A percentile compares a stretch with the other conserved stretches of the same genome.
Conservation (phyloP, 2,888 invertebrate species). For the Antheraea yamamai region DNA sequence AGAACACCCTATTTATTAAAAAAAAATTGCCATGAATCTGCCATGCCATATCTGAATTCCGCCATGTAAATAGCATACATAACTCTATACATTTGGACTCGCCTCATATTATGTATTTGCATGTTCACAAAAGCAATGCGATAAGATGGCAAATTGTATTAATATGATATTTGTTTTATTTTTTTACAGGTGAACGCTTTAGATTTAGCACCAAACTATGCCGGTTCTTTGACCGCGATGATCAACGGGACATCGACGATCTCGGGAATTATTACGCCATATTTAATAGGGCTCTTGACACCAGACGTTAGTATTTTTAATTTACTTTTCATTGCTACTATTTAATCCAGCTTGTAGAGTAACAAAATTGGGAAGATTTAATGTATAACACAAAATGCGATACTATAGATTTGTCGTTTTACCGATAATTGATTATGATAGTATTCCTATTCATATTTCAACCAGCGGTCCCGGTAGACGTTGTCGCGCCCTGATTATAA, state of each 20-base stretch:
- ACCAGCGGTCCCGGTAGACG: no score
- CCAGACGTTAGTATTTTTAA: conserved; percentile 77
- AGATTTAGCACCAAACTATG: conserved; percentile 85
- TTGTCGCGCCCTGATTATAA: no score
- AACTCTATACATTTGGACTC: no score
- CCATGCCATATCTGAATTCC: no score
- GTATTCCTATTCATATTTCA: neutral
- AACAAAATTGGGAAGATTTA: neutral
- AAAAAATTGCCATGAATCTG: no score
- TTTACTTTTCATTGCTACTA: neutral
- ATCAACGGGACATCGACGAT: conserved; percentile 85
- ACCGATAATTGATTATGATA: neutral
- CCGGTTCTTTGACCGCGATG: conserved; percentile 85
- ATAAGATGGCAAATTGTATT: neutral
- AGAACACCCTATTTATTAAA: no score
- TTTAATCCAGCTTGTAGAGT: neutral
- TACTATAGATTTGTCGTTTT: neutral
- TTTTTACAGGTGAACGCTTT: conserved; percentile 81
- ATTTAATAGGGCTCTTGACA: conserved; percentile 83
- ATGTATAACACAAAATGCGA: neutral
- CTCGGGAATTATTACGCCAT: conserved; percentile 85
- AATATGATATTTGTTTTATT: neutral
- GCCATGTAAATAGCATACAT: no score
- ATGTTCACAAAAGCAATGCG: no score
- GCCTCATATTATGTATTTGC: neutral